Evolutionary conservation across 2,888 invertebrate species (phyloP).

Genomic region (Nymphalis urticae): DNA sequence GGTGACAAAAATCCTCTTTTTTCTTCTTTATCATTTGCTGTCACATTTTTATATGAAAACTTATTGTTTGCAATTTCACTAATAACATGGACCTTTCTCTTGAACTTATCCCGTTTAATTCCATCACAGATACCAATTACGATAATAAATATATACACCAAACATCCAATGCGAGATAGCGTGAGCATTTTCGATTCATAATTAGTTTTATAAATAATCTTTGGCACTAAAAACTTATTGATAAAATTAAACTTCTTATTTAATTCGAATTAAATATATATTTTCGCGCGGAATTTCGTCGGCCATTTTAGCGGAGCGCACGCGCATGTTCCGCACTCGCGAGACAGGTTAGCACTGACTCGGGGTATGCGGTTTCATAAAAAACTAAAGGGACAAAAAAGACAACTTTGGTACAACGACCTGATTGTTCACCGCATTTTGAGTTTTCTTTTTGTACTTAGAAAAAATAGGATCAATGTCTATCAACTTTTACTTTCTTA

Average conservation of each 20-base stretch:
- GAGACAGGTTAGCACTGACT: slow-evolving; percentile 42
- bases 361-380: slow-evolving; percentile 11
- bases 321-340: slow-evolving; percentile 58
- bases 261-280: neutral
- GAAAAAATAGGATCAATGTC: slow-evolving; percentile 4
- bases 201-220: slow-evolving; percentile 54
- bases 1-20: slow-evolving; percentile 58
- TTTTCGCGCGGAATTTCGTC: slow-evolving; percentile 60
- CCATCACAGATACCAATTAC: slow-evolving; percentile 44
- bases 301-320: slow-evolving; percentile 60
- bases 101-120: slow-evolving; percentile 42
- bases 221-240: slow-evolving; percentile 44
- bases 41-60: slow-evolving; percentile 38
- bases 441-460: slow-evolving; percentile 14
- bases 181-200: slow-evolving; percentile 71
- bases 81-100: slow-evolving; percentile 47
- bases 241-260: neutral
- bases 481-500: too few species aligned
- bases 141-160: slow-evolving; percentile 38
- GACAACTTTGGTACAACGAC: slow-evolving; percentile 30
- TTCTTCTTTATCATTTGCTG: slow-evolving; percentile 33
- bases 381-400: slow-evolving; percentile 33
- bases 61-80: slow-evolving; percentile 40
- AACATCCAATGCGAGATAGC: slow-evolving; percentile 43
- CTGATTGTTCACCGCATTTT: slow-evolving; percentile 14